Base-by-base conservation (phyloP, 1,140 invertebrate genomes). In the Nylanderia fulva region DNA sequence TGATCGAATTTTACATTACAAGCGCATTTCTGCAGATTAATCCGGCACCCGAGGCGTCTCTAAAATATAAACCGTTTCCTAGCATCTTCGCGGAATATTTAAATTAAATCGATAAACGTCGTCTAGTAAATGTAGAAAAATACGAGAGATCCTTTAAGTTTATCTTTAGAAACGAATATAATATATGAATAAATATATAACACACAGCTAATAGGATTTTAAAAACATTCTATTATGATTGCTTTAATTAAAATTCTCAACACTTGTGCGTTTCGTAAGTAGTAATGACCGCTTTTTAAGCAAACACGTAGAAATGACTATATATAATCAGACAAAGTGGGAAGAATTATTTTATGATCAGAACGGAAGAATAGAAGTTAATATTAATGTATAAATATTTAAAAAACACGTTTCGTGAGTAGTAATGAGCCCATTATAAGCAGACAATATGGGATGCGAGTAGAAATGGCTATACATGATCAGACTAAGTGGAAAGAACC, bases 1-100 rank as follows among this genome's bases (percentile, higher is more conserved):
- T 77, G 18, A 80, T 80, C 71, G 48, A 71, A 71, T 80, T 80
- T 71, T 80, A 71, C 36, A 42, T 71, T 71, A 58, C 29, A 27
- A 33, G 6, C n/a, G 27, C 24, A 39, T 21, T 48, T 48, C 13
- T 27, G 2, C 9, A 24, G 21, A 69, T 54, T 68, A 68, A 80
- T 56, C 3, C 21, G 21, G 29, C 0, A 42, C 15, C 66, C 2
- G n/a, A 66, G 15, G 29, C n/a, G 15, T 54, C 42, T 52, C 15
- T 33, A 54, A 77, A 66, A 39, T 79, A 24, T 24, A 54, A 9
- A 79, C 6, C 48, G 42, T 13, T 5, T 15, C 45, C 9, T 42
- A 27, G 24, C 42, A 2, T 29, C 13, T 54, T 33, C 11, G 56
- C 36, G 39, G 3, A 36, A 5, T 27, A 63, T n/a, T n/a, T 76